phyloP scores from a whole-genome alignment of 2,888 invertebrate species.

The Rugalucina vietnamica region DNA sequence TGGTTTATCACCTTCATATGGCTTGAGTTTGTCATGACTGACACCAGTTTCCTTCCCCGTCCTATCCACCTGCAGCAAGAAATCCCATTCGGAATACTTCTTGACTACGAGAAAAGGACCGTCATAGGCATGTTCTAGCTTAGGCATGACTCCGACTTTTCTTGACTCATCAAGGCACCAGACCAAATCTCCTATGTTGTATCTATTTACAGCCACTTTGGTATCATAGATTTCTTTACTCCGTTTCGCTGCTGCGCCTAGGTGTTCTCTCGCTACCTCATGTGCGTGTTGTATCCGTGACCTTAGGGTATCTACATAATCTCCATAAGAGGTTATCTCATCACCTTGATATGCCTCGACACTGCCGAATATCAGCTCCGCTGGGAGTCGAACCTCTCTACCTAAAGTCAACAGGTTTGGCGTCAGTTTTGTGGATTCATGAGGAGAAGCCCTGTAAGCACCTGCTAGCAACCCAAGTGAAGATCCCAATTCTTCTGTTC shows the following conservation, averaged over 20 bases:
- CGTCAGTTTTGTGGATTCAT: conserved; percentile 45
- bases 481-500: conserved; percentile 59
- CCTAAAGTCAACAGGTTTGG: conserved; percentile 54
- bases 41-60: too few species aligned
- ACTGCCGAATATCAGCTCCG: conserved; percentile 34
- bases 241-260: not conserved
- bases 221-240: conserved; percentile 29
- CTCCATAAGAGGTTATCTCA: conserved; percentile 2
- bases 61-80: too few species aligned
- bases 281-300: conserved; percentile 1
- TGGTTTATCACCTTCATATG: too few species aligned
- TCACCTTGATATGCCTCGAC: not conserved
- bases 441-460: conserved; percentile 49
- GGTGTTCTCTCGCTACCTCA: conserved; percentile 1
- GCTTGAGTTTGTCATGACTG: too few species aligned
- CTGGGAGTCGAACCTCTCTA: conserved; percentile 45
- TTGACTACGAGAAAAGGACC: too few species aligned
- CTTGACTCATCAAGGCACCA: too few species aligned
- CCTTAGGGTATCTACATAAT: conserved; percentile 3
- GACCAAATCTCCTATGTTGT: too few species aligned
- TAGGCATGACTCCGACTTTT: too few species aligned
- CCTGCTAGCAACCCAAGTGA: conserved; percentile 52
- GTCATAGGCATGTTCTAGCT: too few species aligned
- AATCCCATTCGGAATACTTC: too few species aligned
- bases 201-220: not conserved